These are phyloP conservation scores for Myrmophylax atrothorax DNA, from an alignment of 2,113 vertebrate species.

Conservation along the genomic window DNA sequence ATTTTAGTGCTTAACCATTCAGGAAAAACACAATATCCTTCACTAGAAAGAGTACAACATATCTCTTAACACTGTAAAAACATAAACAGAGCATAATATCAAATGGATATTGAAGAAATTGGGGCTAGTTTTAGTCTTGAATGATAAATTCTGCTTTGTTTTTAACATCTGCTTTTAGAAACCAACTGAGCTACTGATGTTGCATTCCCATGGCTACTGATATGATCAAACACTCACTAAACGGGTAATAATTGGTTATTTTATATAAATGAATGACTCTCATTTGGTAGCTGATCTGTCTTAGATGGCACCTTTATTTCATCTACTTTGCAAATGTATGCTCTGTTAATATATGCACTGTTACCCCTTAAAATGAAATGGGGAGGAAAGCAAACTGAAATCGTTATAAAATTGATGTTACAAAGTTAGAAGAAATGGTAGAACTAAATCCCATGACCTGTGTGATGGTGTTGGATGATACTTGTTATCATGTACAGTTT, in stretches of 20 bases:
- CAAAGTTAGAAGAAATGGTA: neutral
- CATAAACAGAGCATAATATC: neutral
- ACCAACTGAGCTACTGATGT: neutral
- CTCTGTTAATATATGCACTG: neutral
- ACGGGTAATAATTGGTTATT: neutral
- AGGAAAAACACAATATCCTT: rapidly evolving
- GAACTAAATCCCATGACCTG: neutral
- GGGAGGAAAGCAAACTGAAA: neutral
- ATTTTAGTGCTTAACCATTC: neutral
- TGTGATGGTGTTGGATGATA: neutral
- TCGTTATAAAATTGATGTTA: neutral
- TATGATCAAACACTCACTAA: neutral
- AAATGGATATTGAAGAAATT: neutral
- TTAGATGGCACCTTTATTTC: neutral
- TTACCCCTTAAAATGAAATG: neutral
- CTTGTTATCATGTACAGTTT: neutral
- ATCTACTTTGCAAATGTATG: neutral
- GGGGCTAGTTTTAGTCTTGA: neutral
- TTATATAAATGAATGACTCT: neutral
- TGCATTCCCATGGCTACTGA: neutral
- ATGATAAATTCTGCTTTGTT: neutral
- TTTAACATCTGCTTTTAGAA: neutral
- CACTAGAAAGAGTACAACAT: too few species aligned
- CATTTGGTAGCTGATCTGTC: neutral
- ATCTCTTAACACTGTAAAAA: neutral